Conservation (phyloP, 2,113 vertebrate species). For the Calyptommatus sinebrachiatus region DNA sequence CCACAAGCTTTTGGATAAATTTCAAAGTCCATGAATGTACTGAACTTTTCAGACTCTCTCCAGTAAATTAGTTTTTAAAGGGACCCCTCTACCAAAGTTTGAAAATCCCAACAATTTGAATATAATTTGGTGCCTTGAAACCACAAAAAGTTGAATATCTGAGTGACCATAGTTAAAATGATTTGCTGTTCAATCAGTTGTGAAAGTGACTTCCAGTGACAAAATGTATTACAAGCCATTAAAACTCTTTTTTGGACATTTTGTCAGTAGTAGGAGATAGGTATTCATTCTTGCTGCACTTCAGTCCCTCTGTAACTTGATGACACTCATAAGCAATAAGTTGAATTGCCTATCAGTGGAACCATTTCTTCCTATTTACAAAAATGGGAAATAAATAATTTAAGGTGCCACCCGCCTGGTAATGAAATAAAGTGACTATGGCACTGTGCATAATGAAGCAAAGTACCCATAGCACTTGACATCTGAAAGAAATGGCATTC, state of each 20-base stretch:
- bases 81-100: background rate
- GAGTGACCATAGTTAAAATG: slow-evolving; percentile 45
- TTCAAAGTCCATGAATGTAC: too few relatives aligned
- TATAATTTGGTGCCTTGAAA: slow-evolving; percentile 38
- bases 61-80: too few relatives aligned
- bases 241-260: slow-evolving; percentile 50
- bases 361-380: slow-evolving; percentile 49
- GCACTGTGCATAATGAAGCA: slow-evolving; percentile 40
- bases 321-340: slow-evolving; percentile 62
- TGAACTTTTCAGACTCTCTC: too few relatives aligned
- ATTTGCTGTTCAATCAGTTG: slow-evolving; percentile 49
- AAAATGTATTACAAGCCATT: slow-evolving; percentile 49
- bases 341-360: slow-evolving; percentile 57
- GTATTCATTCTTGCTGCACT: slow-evolving; percentile 52
- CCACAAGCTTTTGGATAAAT: too few relatives aligned
- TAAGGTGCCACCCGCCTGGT: slow-evolving; percentile 37
- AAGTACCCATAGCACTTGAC: slow-evolving; percentile 32
- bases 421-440: slow-evolving; percentile 47
- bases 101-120: slow-evolving; percentile 15
- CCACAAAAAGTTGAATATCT: background rate
- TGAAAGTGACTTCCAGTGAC: slow-evolving; percentile 64
- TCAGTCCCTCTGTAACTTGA: slow-evolving; percentile 54
- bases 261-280: slow-evolving; percentile 32
- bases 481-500: background rate
- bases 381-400: slow-evolving; percentile 49